Evolutionary conservation across 2,113 vertebrate genomes (phyloP).

Genomic region (Nyctereutes procyonoides): DNA sequence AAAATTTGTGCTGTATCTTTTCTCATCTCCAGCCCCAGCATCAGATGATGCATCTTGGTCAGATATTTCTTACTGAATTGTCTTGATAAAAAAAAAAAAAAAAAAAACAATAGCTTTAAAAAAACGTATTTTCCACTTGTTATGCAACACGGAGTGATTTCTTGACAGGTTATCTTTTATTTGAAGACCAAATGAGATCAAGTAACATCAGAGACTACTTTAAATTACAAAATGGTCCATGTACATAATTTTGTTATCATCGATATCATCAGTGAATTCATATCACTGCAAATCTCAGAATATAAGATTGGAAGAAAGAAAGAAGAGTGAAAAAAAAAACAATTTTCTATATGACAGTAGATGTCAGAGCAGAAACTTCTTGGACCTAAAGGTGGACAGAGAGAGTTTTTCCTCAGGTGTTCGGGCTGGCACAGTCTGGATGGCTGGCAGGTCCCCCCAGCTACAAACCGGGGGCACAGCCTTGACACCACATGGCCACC

Average conservation of each 20-base stretch:
- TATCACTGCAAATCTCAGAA: background rate
- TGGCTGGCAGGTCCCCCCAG: background rate
- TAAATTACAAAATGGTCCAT: background rate
- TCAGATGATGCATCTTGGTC: background rate
- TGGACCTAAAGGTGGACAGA: background rate
- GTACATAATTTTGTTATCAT: background rate
- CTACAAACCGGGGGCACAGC: background rate
- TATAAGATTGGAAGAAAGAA: background rate
- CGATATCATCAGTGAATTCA: background rate
- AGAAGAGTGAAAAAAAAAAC: background rate
- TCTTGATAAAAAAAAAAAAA: background rate
- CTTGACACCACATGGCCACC: background rate
- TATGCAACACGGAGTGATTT: background rate
- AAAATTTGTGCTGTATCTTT: background rate
- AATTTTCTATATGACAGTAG: background rate
- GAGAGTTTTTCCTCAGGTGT: background rate
- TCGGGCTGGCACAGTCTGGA: background rate
- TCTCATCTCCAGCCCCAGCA: background rate
- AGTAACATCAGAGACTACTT: background rate
- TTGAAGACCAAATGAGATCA: constrained; percentile 11
- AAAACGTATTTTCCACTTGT: background rate
- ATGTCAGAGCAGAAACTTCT: background rate
- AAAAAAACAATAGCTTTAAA: background rate
- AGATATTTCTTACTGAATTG: background rate
- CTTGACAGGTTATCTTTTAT: background rate